Base-by-base conservation (phyloP, 2,113 vertebrate genomes). In the Stomatorhinus ivindoensis region DNA sequence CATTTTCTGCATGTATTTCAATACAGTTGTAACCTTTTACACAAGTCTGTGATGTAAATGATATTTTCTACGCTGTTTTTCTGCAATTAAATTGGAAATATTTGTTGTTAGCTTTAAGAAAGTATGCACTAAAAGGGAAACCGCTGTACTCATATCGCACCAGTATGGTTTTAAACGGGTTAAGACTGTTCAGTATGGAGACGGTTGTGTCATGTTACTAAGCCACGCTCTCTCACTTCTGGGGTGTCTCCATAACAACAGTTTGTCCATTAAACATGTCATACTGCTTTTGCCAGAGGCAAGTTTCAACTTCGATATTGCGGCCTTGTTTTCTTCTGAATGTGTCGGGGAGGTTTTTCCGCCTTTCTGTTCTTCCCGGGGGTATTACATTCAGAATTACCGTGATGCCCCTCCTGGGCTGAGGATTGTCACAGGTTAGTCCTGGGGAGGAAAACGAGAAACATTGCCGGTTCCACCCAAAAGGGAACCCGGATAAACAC, bases 191-290 rank as follows among this genome's bases (percentile, higher is more conserved):
- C 91, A 89, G 90, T 92, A 90, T 92, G 91, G 90, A 91, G 88
- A 90, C 76, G 90, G 91, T 90, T 91, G 90, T 90, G 65, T 87
- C 88, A 50, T 87, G 91, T 93, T 91, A 93, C 92, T 89, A 92
- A 90, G 91, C 46, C 89, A 90, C 82, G 15, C 87, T 80, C 90
- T 27, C 39, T 90, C 19, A 5, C 86, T 10, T 58, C 55, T 2
- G 90, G 42, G 84, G 84, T 90, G 92, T 93, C 89, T 91, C 92
- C 89, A 89, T 91, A 83, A 91, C 86, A 92, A 93, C 92, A 82
- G 46, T 31, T 46, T 24, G 53, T 89, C 90, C 48, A 44, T 86
- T 90, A 90, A 92, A 92, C 89, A 92, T 83, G 42, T 87, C 85
- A 24, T 85, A 55, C 88, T 8, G 17, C 1, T 13, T 3, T 19